Evolutionary conservation across 2,888 invertebrate species (phyloP), one percentile per base, ranked within the genome.

Genomic region (Beris chalybata): DNA sequence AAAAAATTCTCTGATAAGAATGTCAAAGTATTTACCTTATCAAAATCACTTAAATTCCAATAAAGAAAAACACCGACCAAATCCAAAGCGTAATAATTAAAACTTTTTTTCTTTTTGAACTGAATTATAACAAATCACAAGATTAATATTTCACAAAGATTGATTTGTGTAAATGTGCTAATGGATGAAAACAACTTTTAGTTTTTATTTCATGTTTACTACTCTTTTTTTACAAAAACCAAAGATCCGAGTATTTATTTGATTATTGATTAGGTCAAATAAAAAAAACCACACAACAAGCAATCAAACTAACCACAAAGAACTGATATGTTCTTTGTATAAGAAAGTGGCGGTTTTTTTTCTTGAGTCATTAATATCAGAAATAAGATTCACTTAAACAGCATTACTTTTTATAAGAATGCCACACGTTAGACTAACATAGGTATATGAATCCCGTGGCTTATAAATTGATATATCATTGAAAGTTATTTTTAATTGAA

Each of bases 41-140:
- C 57, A 9, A 45, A 6, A 44, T 31, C 58, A 59, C 15, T 13
- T 13, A 30, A 30, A 30, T 9, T 13, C 38, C 50, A 15, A 38
- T 13, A 38, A 29, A 61, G 12, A 50, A 31, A 4, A 9, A 38
- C 32, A 3, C 6, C 22, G 30, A 29, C 15, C 52, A 22, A n/a
- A 32, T 29, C 29, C 31, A 22, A 61, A 38, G 22, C 43, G 15
- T 2, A 61, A 61, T 38, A 61, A 29, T 61, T 38, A 43, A 52
- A 7, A 50, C 61, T 43, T 38, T 61, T 31, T 59, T 59, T 38
- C 52, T 31, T 59, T 59, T 50, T 61, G 43, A 44, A 54, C 15
- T 52, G 38, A 61, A 61, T 61, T 61, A 61, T 61, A 61, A 61
- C 61, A 61, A 61, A 61, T 61, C 61, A 61, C 61, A 61, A 61